Conservation (phyloP, 2,797 vertebrate genomes). For the Danio tinwini region DNA sequence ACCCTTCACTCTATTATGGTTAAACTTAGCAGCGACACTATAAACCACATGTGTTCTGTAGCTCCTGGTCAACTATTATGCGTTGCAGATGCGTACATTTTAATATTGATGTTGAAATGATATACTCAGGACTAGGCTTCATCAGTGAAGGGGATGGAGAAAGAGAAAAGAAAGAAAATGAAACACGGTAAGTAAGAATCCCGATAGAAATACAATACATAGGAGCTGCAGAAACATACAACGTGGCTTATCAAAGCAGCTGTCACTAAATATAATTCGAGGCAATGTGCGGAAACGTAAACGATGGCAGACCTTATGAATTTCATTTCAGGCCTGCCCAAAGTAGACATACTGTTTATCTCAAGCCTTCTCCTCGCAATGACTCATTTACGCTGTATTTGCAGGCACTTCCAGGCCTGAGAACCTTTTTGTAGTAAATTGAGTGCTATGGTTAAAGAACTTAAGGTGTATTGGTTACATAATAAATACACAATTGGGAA, state of each 20-base stretch:
- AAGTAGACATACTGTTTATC: constrained; percentile 56
- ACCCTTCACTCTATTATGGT: too few relatives aligned
- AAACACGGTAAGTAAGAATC: constrained; percentile 13
- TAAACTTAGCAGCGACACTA: too few relatives aligned
- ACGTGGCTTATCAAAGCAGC: constrained; percentile 51
- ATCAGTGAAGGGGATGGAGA: background rate
- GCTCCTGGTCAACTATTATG: too few relatives aligned
- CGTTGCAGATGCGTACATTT: too few relatives aligned
- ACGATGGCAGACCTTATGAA: constrained; percentile 73
- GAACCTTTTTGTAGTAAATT: constrained; percentile 31
- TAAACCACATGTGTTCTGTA: too few relatives aligned
- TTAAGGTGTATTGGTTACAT: constrained; percentile 22
- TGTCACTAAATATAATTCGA: constrained; percentile 70
- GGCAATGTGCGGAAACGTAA: constrained; percentile 73
- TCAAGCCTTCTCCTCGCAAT: constrained; percentile 33
- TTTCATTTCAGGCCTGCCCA: constrained; percentile 52
- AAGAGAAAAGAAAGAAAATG: constrained; percentile 20
- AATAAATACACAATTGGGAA: constrained; percentile 31
- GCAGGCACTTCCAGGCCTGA: constrained; percentile 21
- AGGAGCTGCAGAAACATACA: constrained; percentile 45
- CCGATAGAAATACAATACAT: constrained; percentile 53
- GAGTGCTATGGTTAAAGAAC: constrained; percentile 33
- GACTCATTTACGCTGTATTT: constrained; percentile 47
- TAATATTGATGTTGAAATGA: too few relatives aligned
- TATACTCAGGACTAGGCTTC: background rate